A percentile compares a stretch with the other conserved stretches of the same genome.
These are phyloP conservation scores for Thymelicus lineola DNA, from an alignment of 2,888 invertebrate genomes.

Conservation along the genomic window DNA sequence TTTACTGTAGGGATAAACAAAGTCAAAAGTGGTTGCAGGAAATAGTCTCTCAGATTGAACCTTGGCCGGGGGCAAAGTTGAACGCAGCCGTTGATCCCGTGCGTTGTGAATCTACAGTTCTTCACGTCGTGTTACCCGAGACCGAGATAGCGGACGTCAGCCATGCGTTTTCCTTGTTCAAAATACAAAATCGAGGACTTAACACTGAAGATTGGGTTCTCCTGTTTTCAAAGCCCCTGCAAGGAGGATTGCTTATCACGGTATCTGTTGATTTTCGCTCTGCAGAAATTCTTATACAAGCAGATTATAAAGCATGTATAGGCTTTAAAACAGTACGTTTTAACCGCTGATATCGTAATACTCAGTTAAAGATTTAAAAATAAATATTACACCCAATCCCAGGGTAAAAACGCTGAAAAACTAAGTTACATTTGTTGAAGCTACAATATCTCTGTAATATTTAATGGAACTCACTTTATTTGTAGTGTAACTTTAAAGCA, in stretches of 20 bases:
- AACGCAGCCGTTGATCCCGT: not conserved
- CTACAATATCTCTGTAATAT: too few species aligned
- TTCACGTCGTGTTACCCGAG: not conserved
- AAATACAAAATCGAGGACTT: conserved; percentile 5
- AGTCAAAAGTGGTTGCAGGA: conserved; percentile 8
- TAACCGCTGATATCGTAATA: not conserved
- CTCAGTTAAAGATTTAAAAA: not conserved
- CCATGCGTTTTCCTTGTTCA: not conserved
- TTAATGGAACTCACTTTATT: too few species aligned
- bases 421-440: too few species aligned
- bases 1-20: conserved; percentile 2
- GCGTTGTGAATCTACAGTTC: not conserved
- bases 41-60: not conserved
- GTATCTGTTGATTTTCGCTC: not conserved
- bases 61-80: conserved; percentile 9
- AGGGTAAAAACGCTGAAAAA: not conserved
- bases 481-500: too few species aligned
- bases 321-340: conserved; percentile 3
- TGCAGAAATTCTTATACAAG: not conserved
- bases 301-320: not conserved
- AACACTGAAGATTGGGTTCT: conserved; percentile 1
- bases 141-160: not conserved
- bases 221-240: not conserved
- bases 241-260: not conserved
- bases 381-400: not conserved